Evolutionary conservation across 2,888 invertebrate genomes (phyloP), one percentile per base, ranked within the genome.

Genomic region (Siphonodentalium dalli): DNA sequence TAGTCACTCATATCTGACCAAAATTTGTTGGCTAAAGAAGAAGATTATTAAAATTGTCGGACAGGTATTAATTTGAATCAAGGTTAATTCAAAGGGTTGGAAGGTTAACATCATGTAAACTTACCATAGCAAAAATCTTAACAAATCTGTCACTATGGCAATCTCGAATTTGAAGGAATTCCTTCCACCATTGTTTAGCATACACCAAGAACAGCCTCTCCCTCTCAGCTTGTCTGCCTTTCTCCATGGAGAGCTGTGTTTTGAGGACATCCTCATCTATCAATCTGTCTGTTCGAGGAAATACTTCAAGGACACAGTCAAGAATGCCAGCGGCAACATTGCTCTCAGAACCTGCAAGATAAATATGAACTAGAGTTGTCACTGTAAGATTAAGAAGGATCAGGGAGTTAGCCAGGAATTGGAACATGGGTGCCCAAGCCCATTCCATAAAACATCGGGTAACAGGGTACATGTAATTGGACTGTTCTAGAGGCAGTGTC

Each of bases 111-210:
- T 8, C 1, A 18, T 20, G 1, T 38, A 24, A 23, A 41, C 50
- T 31, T 55, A 80, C 78, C 71, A 78, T 76, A 39, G 82, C 81
- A 74, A 82, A 82, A 63, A 82, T 80, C 62, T 82, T 82, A 27
- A 82, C 81, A 6, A 79, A 68, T 38, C 82, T 68, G 15, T 79
- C 74, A 35, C 70, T 74, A 47, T 81, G 78, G 11, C 63, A 52
- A 8, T 72, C 71, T 23, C 80, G 48, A 31, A 82, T 79, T 56
- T 80, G 76, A 2, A 80, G 66, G 54, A 71, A 82, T 44, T 82
- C 82, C 54, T 77, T 76, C 82, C 82, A 82, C 82, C 82, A 82
- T 58, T 80, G 79, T 52, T 80, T 81, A 39, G 81, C 79, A 58
- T 82, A 82, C 6, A 80, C 78, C 9, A 82, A 69, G 57, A 81